A percentile compares a stretch with the other conserved stretches of the same genome.
phyloP scores from a whole-genome alignment of 2,888 invertebrate genomes.

The Serrognathus titanus region DNA sequence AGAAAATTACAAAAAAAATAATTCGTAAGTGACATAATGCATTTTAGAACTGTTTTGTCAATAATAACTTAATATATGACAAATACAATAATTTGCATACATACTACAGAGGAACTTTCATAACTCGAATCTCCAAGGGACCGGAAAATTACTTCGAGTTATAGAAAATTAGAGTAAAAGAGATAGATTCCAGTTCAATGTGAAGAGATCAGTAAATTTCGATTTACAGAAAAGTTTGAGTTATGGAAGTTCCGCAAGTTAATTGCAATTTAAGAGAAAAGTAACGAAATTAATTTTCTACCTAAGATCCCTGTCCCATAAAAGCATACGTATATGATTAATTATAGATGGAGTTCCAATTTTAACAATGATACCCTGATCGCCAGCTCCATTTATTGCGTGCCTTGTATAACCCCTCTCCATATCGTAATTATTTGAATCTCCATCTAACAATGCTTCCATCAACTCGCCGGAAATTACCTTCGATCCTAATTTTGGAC shows the following conservation, averaged over 20 bases:
- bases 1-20: conserved; percentile 22
- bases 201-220: no score
- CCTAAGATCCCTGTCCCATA: conserved; percentile 93
- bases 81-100: no score
- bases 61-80: no score
- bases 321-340: conserved; percentile 86
- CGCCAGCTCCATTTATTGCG: conserved; percentile 50
- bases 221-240: no score
- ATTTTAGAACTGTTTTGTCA: background rate
- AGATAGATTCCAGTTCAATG: no score
- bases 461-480: conserved; percentile 90
- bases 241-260: no score
- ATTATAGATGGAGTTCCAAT: conserved; percentile 82
- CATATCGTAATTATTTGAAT: conserved; percentile 83
- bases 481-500: conserved; percentile 72
- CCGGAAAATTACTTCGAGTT: no score
- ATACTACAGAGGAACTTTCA: no score
- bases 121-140: no score
- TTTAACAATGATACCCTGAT: conserved; percentile 82
- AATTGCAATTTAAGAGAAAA: no score
- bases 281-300: conserved; percentile 30
- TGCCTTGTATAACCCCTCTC: conserved; percentile 75
- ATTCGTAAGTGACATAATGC: background rate
- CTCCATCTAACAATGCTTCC: conserved; percentile 84
- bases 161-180: no score